Percentiles rank a stretch among this genome's conserved stretches.
These are phyloP conservation scores for Dolichoris vasculosae DNA, from an alignment of 1,140 invertebrate species.

Conservation along the genomic window DNA sequence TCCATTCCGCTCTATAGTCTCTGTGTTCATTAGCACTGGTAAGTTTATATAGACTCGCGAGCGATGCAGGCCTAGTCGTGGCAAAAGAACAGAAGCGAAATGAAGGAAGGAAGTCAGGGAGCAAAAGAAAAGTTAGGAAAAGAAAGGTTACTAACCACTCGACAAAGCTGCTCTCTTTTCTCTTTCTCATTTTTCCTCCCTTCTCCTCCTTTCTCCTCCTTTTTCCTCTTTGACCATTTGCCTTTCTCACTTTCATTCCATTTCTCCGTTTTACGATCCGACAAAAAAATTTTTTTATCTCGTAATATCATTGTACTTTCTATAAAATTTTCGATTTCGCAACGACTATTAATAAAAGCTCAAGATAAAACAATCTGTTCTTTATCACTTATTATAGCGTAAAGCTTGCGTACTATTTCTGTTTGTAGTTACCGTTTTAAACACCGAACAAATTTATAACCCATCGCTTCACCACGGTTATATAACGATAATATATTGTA, in stretches of 20 bases:
- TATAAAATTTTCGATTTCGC: too few relatives aligned
- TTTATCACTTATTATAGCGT: too few relatives aligned
- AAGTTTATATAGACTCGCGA: constrained; percentile 66
- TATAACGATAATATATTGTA: too few relatives aligned
- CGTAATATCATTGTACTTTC: too few relatives aligned
- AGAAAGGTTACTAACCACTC: not conserved
- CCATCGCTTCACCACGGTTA: too few relatives aligned
- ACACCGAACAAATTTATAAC: too few relatives aligned
- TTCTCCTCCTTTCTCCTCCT: not conserved
- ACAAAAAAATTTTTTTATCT: too few relatives aligned
- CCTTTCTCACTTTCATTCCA: not conserved
- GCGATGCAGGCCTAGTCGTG: constrained; percentile 2
- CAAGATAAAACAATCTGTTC: too few relatives aligned
- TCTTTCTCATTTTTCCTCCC: not conserved
- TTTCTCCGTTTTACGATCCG: too few relatives aligned
- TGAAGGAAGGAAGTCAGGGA: not conserved
- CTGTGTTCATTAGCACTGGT: constrained; percentile 70
- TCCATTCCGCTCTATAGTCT: constrained; percentile 54
- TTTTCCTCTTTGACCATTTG: not conserved
- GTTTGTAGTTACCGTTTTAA: too few relatives aligned
- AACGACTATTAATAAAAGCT: too few relatives aligned
- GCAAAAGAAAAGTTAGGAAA: not conserved
- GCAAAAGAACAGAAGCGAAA: constrained; percentile 41
- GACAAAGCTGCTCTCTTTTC: not conserved
- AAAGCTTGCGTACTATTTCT: too few relatives aligned